Percentiles rank a stretch among this genome's conserved stretches.
Evolutionary conservation across 2,888 invertebrate genomes (phyloP).

Genomic region (Aphidius colemani): DNA sequence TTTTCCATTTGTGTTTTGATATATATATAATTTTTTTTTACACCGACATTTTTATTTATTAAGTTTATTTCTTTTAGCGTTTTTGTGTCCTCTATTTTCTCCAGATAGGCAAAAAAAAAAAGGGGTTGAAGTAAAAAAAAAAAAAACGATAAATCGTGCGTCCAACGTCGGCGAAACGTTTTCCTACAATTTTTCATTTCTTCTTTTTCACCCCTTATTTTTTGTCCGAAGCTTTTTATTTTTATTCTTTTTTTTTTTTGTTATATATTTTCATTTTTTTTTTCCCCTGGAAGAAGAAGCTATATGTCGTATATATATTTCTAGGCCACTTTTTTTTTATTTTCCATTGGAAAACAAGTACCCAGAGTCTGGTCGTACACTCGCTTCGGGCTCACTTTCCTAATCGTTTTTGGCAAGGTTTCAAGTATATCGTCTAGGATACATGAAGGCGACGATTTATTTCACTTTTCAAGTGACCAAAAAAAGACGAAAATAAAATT

Average conservation of each 20-base stretch:
- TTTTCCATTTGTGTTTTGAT: too few relatives aligned
- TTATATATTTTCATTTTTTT: slow-evolving; percentile 22
- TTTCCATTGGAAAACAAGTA: slow-evolving; percentile 20
- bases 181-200: slow-evolving; percentile 14
- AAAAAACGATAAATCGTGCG: slow-evolving; percentile 33
- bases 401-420: slow-evolving; percentile 40
- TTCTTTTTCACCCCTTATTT: slow-evolving; percentile 14
- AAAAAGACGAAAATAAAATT: slow-evolving; percentile 1
- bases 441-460: slow-evolving; percentile 36
- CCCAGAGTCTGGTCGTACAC: slow-evolving; percentile 18
- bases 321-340: neutral
- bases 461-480: slow-evolving; percentile 35
- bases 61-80: slow-evolving; percentile 9
- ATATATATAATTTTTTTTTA: neutral
- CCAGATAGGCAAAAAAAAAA: too few relatives aligned
- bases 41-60: slow-evolving; percentile 4
- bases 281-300: slow-evolving; percentile 11
- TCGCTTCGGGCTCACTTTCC: slow-evolving; percentile 26
- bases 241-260: slow-evolving; percentile 14
- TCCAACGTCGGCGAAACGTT: slow-evolving; percentile 29
- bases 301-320: too few relatives aligned
- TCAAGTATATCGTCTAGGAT: slow-evolving; percentile 34
- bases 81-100: neutral
- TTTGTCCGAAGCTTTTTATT: slow-evolving; percentile 2
- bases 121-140: neutral